A percentile compares a stretch with the other conserved stretches of the same genome.
These are phyloP conservation scores for Drosophila trapezifrons DNA, from an alignment of 1,140 invertebrate species.

Conservation along the genomic window DNA sequence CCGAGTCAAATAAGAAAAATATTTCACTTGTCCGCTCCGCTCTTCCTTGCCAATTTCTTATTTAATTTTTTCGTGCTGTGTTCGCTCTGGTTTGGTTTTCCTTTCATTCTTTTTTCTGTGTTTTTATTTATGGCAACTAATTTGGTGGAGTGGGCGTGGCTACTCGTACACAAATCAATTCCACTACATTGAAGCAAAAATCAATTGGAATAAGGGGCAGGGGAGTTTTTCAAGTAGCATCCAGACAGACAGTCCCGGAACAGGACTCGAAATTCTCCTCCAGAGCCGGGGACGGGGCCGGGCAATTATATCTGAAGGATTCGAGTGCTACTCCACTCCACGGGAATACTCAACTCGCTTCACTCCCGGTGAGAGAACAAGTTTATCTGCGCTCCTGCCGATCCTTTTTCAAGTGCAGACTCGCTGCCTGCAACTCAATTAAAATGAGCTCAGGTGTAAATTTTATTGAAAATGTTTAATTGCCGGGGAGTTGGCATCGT, in stretches of 20 bases:
- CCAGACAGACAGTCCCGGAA: constrained; percentile 20
- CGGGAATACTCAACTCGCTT: constrained; percentile 3
- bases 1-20: constrained; percentile 47
- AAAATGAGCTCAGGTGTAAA: constrained; percentile 83
- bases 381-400: constrained; percentile 61
- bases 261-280: constrained; percentile 44
- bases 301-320: constrained; percentile 75
- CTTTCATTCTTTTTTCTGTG: constrained; percentile 21
- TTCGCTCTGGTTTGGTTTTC: constrained; percentile 28
- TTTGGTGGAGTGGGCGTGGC: constrained; percentile 70
- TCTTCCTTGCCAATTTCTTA: constrained; percentile 56
- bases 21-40: constrained; percentile 49
- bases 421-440: constrained; percentile 73
- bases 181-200: constrained; percentile 79
- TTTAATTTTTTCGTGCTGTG: constrained; percentile 52
- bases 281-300: constrained; percentile 12
- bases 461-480: constrained; percentile 83
- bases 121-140: constrained; percentile 79
- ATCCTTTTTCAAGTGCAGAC: constrained; percentile 65
- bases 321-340: constrained; percentile 36
- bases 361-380: constrained; percentile 45
- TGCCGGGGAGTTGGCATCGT: constrained; percentile 60
- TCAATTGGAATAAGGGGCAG: constrained; percentile 59
- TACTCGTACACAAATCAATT: constrained; percentile 75
- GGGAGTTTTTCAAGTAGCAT: constrained; percentile 25